phyloP scores from a whole-genome alignment of 2,888 invertebrate species.

The Calephelis perditalis region DNA sequence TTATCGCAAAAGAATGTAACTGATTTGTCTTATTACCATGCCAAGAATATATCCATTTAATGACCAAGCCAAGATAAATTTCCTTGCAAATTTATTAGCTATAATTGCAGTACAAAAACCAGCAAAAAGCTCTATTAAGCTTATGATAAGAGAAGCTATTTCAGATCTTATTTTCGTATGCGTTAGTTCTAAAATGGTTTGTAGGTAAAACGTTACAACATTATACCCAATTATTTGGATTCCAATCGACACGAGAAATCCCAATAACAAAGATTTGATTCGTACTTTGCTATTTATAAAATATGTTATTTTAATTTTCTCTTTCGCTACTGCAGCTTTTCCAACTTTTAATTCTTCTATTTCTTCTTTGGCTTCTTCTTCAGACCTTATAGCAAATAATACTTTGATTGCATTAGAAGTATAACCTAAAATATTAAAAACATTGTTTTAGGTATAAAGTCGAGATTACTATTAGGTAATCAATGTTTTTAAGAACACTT shows the following conservation, averaged over 20 bases:
- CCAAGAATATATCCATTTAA: slow-evolving; percentile 14
- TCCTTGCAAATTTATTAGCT: slow-evolving; percentile 6
- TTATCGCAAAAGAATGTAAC: too few species aligned
- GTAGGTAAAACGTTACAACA: slow-evolving; percentile 14
- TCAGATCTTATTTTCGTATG: slow-evolving; percentile 18
- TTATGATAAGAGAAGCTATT: neutral
- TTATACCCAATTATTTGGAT: slow-evolving; percentile 10
- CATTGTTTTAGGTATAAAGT: neutral
- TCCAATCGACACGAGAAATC: neutral
- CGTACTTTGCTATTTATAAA: neutral
- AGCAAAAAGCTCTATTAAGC: slow-evolving; percentile 11
- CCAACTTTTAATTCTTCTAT: slow-evolving; percentile 11
- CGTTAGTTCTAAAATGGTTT: slow-evolving; percentile 16
- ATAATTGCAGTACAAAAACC: slow-evolving; percentile 5
- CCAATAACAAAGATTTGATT: slow-evolving; percentile 13
- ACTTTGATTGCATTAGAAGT: slow-evolving; percentile 5
- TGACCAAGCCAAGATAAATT: slow-evolving; percentile 8
- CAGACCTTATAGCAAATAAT: slow-evolving; percentile 1
- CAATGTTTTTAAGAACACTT: too few species aligned
- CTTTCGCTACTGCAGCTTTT: neutral
- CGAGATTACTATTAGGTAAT: too few species aligned
- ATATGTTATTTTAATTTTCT: neutral
- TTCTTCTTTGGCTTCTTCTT: neutral
- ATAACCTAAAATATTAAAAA: neutral
- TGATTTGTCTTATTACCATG: slow-evolving; percentile 3